Conservation (phyloP, 2,797 vertebrate species). For the Chiloscyllium punctatum region DNA sequence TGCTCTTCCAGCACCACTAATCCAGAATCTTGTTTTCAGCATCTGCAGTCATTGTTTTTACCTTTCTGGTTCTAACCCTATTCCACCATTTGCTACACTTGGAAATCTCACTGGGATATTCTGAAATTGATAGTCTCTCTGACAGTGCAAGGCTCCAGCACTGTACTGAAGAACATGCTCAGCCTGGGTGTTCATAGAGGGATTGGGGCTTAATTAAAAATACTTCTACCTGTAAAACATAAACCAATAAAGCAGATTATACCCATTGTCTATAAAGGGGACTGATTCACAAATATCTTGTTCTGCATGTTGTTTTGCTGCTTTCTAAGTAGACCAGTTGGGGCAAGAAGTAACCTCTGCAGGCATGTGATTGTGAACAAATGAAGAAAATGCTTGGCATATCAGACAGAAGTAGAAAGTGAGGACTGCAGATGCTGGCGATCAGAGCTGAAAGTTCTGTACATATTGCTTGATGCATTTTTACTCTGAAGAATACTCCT, state of each 20-base stretch:
- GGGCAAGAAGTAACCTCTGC: neutral
- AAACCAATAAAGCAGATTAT: neutral
- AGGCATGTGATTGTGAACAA: neutral
- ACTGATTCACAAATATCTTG: neutral
- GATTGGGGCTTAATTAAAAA: neutral
- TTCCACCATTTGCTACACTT: too few relatives aligned
- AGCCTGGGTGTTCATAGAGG: neutral
- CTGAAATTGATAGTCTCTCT: neutral
- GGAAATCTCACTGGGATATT: too few relatives aligned
- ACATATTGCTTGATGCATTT: neutral
- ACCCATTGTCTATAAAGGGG: neutral
- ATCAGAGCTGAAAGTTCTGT: too few relatives aligned
- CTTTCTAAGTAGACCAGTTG: neutral
- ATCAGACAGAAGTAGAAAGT: neutral
- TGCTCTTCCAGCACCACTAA: too few relatives aligned
- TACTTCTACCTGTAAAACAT: neutral
- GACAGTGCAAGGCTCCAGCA: neutral
- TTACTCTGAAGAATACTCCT: neutral
- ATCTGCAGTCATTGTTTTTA: too few relatives aligned
- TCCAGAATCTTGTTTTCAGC: too few relatives aligned
- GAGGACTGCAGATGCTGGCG: too few relatives aligned
- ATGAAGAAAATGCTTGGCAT: neutral
- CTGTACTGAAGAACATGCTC: neutral
- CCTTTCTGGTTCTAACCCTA: too few relatives aligned
- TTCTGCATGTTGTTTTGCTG: neutral